A percentile compares a stretch with the other conserved stretches of the same genome.
Evolutionary conservation across 1,140 invertebrate species (phyloP).

Genomic region (Drosophila serrata): DNA sequence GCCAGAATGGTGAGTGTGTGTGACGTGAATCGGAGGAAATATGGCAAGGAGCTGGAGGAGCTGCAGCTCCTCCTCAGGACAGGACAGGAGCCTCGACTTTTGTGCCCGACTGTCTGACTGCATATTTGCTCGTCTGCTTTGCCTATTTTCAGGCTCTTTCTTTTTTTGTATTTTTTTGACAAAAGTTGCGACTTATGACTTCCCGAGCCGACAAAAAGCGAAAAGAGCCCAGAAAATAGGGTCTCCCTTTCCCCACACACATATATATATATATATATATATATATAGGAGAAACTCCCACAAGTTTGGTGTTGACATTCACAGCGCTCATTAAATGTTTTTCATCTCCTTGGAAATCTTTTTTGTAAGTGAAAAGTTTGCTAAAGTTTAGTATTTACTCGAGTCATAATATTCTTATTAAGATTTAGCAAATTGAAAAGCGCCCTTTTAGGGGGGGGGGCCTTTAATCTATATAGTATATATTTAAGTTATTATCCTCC

Average conservation of each 20-base stretch:
- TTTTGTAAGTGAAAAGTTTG: constrained; percentile 30
- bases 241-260: too few relatives aligned
- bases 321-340: constrained; percentile 74
- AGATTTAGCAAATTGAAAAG: constrained; percentile 43
- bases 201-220: constrained; percentile 54
- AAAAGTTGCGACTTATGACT: constrained; percentile 77
- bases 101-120: constrained; percentile 49
- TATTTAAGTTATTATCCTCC: constrained; percentile 5
- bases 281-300: constrained; percentile 11
- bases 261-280: too few relatives aligned
- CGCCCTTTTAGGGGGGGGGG: neutral
- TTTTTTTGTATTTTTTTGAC: constrained; percentile 38
- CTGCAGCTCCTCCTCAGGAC: constrained; percentile 15
- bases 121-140: constrained; percentile 79
- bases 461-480: constrained; percentile 32
- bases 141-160: constrained; percentile 49
- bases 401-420: constrained; percentile 38
- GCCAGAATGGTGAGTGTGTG: constrained; percentile 52
- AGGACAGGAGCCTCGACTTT: constrained; percentile 22
- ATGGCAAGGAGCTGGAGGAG: constrained; percentile 12
- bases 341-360: constrained; percentile 11
- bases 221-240: constrained; percentile 22
- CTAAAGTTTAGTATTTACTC: constrained; percentile 27
- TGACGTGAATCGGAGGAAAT: constrained; percentile 47
- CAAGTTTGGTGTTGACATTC: constrained; percentile 73